Evolutionary conservation across 2,888 invertebrate genomes (phyloP).

Genomic region (Stenichneumon culpator): DNA sequence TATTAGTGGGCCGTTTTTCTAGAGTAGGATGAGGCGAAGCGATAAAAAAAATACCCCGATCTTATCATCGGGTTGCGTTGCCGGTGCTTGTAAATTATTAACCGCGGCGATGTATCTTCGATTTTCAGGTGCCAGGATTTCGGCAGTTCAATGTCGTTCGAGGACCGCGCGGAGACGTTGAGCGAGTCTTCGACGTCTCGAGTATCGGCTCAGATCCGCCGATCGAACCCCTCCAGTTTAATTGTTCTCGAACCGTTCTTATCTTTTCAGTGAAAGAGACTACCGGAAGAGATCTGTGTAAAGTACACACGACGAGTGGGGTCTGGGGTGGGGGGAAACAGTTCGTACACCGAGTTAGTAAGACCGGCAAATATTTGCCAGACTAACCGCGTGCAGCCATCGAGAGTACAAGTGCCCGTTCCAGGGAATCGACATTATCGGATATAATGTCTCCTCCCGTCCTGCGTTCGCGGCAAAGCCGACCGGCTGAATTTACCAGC

Average conservation of each 20-base stretch:
- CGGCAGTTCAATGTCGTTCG: background rate
- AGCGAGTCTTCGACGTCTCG: slow-evolving; percentile 49
- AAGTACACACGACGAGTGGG: background rate
- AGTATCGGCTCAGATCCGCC: slow-evolving; percentile 44
- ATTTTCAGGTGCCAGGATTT: too few species aligned
- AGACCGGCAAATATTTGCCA: slow-evolving; percentile 51
- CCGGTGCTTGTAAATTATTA: too few species aligned
- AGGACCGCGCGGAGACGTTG: slow-evolving; percentile 21
- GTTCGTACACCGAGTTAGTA: slow-evolving; percentile 25
- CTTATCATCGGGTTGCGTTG: too few species aligned
- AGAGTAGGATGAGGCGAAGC: background rate
- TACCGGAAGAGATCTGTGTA: slow-evolving; percentile 7
- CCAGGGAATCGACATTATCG: slow-evolving; percentile 17
- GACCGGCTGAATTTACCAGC: background rate
- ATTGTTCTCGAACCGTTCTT: slow-evolving; percentile 46
- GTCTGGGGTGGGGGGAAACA: background rate
- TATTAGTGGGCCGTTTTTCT: background rate
- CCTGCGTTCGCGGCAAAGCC: background rate
- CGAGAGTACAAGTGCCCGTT: background rate
- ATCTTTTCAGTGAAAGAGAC: slow-evolving; percentile 38
- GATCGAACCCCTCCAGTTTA: slow-evolving; percentile 33
- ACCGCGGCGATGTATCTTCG: too few species aligned
- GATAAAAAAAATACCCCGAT: background rate
- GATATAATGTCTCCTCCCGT: slow-evolving; percentile 16
- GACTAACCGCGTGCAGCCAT: slow-evolving; percentile 29